phyloP scores from a whole-genome alignment of 2,797 vertebrate genomes.

The Epinephelus awoara region DNA sequence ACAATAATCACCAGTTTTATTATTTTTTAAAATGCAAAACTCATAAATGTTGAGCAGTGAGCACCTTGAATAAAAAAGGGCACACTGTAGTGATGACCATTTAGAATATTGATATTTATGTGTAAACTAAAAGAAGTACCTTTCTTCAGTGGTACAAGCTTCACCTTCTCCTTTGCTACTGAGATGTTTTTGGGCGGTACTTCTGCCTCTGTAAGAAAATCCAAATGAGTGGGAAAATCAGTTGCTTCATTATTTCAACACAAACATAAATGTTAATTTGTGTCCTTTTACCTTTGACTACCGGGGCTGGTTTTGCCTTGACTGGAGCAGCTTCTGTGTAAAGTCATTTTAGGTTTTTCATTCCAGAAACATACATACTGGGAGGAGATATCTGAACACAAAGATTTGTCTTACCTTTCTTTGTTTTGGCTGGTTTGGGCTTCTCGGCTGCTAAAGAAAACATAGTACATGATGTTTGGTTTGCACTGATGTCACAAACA shows the following conservation, averaged over 20 bases:
- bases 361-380: not conserved
- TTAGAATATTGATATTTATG: not conserved
- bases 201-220: slow-evolving; percentile 46
- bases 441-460: slow-evolving; percentile 46
- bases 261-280: not conserved
- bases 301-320: slow-evolving; percentile 49
- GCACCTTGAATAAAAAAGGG: not conserved
- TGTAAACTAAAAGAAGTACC: slow-evolving; percentile 42
- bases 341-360: slow-evolving; percentile 17
- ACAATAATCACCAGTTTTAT: not conserved
- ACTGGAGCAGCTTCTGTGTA: slow-evolving; percentile 39
- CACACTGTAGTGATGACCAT: too few relatives aligned
- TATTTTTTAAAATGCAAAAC: not conserved
- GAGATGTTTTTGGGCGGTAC: slow-evolving; percentile 63
- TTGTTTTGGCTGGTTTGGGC: slow-evolving; percentile 33
- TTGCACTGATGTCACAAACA: not conserved
- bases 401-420: slow-evolving; percentile 43
- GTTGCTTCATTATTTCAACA: not conserved
- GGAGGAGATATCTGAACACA: not conserved
- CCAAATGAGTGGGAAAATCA: not conserved
- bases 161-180: slow-evolving; percentile 67
- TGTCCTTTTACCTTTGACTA: slow-evolving; percentile 53
- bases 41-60: not conserved
- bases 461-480: not conserved
- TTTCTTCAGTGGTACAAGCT: slow-evolving; percentile 67